Base-by-base conservation (phyloP, 2,888 invertebrate species). In the Pyrocoelia pectoralis region DNA sequence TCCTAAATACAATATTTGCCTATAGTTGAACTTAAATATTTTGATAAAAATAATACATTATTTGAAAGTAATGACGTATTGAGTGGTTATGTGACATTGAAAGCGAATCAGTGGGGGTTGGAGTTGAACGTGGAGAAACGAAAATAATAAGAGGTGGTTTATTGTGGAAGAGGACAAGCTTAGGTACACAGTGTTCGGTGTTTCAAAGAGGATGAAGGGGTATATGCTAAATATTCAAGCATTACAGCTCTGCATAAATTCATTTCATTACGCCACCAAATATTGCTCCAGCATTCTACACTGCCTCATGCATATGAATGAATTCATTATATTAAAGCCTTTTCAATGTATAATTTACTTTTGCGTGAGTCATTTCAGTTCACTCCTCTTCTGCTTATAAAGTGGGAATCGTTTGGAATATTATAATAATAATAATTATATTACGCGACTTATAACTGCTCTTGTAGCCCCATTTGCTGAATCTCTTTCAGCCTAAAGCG, bases 321-420 rank as follows among this genome's bases (percentile, higher is more conserved):
- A 84, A 85, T 85, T 85, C 85, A 85, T 86, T 85, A 86, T 85
- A 85, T 85, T 85, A 86, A 85, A 85, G 84, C 85, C 84, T 82
- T 85, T 85, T 86, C 85, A 85, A 86, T 86, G 86, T 86, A 86
- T 86, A 86, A 86, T 86, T 86, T 86, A 85, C 85, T 85, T 85
- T 86, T 85, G 85, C 85, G 85, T 85, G 85, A 86, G 84, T 85
- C 85, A 85, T 84, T 85, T 85, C 83, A 83, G 79, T 79, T 77
- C 78, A 75, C 77, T 76, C 77, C 77, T 77, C 76, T 76, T 73
- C 64, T 74, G 74, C 75, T 77, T 76, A 76, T 76, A 76, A 77
- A 78, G 77, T 77, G 77, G 76, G 77, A 77, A 77, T 78, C 77
- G 77, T 74, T 77, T 71, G 73, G 76, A 79, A 78, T 79, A 79